phyloP scores from a whole-genome alignment of 1,140 invertebrate species.

The Drosophila ananassae region DNA sequence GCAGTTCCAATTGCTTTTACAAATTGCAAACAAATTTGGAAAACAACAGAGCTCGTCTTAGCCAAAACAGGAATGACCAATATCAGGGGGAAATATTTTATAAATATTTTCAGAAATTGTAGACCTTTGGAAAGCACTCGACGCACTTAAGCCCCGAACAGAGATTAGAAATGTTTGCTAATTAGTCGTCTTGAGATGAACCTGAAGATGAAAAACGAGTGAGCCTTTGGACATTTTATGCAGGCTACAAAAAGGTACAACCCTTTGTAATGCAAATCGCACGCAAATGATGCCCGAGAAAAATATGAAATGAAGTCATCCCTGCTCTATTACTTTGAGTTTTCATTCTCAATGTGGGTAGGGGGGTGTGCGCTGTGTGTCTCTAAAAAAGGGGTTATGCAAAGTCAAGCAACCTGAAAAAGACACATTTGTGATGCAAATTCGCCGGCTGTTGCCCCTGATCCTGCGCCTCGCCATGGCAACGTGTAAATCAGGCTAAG shows the following conservation, averaged over 20 bases:
- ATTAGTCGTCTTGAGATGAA: constrained; percentile 59
- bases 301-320: constrained; percentile 76
- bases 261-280: constrained; percentile 76
- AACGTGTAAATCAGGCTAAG: constrained; percentile 82
- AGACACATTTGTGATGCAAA: constrained; percentile 83
- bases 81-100: background rate
- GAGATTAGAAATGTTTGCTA: constrained; percentile 54
- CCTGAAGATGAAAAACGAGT: constrained; percentile 15
- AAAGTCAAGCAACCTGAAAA: constrained; percentile 83
- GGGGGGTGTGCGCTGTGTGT: constrained; percentile 25
- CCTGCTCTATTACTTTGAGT: constrained; percentile 60
- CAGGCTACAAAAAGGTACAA: constrained; percentile 39
- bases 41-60: constrained; percentile 20
- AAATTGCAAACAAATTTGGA: constrained; percentile 63
- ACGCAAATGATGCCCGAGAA: constrained; percentile 71
- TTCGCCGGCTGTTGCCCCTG: constrained; percentile 37
- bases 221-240: constrained; percentile 45
- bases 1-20: constrained; percentile 64
- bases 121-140: constrained; percentile 7
- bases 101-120: background rate
- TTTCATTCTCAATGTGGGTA: constrained; percentile 1
- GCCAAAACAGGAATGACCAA: constrained; percentile 6
- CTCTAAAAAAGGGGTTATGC: constrained; percentile 72
- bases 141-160: constrained; percentile 18
- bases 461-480: constrained; percentile 47